phyloP scores from a whole-genome alignment of 2,113 vertebrate genomes.

The Apistogramma diplotaenia region DNA sequence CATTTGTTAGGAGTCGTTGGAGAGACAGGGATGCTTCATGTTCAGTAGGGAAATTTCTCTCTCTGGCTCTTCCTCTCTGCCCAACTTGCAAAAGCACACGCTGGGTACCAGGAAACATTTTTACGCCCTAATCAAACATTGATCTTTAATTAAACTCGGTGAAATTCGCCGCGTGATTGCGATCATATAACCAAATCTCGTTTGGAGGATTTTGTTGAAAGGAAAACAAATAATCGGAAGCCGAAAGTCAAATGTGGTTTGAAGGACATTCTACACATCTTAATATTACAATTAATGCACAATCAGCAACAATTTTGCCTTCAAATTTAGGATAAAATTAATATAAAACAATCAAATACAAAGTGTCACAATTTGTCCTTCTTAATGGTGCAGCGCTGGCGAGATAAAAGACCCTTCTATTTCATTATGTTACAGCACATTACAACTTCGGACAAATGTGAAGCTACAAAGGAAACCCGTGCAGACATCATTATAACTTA shows the following conservation, averaged over 20 bases:
- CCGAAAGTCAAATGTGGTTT: not conserved
- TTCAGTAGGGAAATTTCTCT: not conserved
- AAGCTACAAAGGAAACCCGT: not conserved
- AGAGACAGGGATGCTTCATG: not conserved
- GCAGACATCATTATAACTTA: conserved; percentile 38
- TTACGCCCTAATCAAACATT: not conserved
- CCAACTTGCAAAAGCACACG: conserved; percentile 27
- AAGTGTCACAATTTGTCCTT: not conserved
- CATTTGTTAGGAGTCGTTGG: conserved; percentile 19
- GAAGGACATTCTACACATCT: not conserved
- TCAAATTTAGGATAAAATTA: not conserved
- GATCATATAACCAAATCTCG: not conserved
- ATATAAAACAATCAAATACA: not conserved
- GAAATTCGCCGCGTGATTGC: not conserved
- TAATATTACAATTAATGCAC: not conserved
- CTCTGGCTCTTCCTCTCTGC: not conserved
- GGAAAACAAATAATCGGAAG: not conserved
- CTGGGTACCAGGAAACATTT: not conserved
- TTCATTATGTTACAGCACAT: not conserved
- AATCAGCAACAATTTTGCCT: not conserved
- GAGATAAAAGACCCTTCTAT: not conserved
- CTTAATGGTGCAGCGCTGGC: not conserved
- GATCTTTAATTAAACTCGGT: not conserved
- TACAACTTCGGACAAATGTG: conserved; percentile 7
- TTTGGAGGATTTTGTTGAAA: not conserved